A percentile compares a stretch with the other conserved stretches of the same genome.
Evolutionary conservation across 2,113 vertebrate genomes (phyloP).

Genomic region (Osmerus eperlanus): DNA sequence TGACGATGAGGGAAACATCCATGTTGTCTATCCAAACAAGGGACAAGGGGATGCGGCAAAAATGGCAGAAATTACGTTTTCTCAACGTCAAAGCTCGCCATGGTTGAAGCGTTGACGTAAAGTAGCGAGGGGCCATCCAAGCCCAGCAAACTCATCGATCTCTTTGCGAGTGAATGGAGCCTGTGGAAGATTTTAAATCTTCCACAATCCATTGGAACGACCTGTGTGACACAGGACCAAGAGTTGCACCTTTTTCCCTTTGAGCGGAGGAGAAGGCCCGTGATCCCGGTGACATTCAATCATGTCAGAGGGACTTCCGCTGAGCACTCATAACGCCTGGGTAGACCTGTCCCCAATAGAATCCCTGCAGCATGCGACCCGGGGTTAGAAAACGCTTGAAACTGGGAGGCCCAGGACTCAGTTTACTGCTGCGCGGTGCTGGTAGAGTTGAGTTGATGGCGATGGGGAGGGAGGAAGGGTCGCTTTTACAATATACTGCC

Average conservation of each 20-base stretch:
- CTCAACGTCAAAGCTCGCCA: too few species aligned
- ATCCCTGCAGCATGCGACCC: slow-evolving; percentile 41
- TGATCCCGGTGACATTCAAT: slow-evolving; percentile 55
- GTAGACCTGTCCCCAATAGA: slow-evolving; percentile 27
- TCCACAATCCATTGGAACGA: neutral
- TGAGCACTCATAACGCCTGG: slow-evolving; percentile 37
- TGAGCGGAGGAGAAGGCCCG: slow-evolving; percentile 22
- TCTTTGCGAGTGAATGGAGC: neutral
- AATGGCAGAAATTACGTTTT: too few species aligned
- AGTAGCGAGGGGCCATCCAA: neutral
- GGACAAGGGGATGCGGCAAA: too few species aligned
- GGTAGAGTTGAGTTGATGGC: neutral
- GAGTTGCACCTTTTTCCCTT: slow-evolving; percentile 20
- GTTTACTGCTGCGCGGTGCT: neutral
- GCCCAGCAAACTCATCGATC: too few species aligned
- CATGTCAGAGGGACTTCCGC: slow-evolving; percentile 42
- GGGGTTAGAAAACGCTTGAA: slow-evolving; percentile 33
- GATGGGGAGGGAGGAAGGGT: neutral
- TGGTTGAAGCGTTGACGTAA: neutral
- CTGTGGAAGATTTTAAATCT: neutral
- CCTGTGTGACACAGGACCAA: neutral
- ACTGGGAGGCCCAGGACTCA: slow-evolving; percentile 7
- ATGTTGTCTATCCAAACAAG: too few species aligned
- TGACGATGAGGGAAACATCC: too few species aligned
- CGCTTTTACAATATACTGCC: slow-evolving; percentile 12